phyloP scores from a whole-genome alignment of 2,888 invertebrate genomes.

The Polyploca ridens region DNA sequence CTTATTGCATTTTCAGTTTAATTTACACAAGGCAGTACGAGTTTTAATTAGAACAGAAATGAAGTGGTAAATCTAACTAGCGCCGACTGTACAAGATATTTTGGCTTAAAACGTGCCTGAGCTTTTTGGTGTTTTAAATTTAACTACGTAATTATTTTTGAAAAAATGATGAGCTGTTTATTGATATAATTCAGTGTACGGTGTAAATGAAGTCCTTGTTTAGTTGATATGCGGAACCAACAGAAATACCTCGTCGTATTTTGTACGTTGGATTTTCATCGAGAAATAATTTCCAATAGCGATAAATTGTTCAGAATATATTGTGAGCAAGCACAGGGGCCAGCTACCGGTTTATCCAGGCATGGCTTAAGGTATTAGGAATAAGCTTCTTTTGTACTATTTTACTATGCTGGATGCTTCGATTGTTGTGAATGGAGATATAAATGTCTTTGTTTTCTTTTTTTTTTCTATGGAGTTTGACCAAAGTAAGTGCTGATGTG shows the following conservation, averaged over 20 bases:
- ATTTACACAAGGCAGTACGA: neutral
- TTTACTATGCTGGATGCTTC: neutral
- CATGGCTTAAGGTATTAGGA: slow-evolving; percentile 32
- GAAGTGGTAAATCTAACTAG: too few relatives aligned
- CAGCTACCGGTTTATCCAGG: slow-evolving; percentile 55
- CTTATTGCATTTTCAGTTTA: neutral
- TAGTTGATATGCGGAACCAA: slow-evolving; percentile 14
- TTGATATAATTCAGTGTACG: neutral
- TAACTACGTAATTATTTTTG: neutral
- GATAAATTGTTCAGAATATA: slow-evolving; percentile 68
- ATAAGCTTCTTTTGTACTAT: neutral
- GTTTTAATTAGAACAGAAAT: neutral
- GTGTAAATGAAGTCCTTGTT: slow-evolving; percentile 10
- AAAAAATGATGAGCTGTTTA: too few relatives aligned
- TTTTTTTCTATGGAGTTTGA: too few relatives aligned
- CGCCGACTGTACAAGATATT: too few relatives aligned
- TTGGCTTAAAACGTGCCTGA: too few relatives aligned
- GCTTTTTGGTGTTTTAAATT: too few relatives aligned
- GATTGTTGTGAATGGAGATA: neutral
- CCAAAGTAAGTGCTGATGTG: too few relatives aligned
- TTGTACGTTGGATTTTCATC: slow-evolving; percentile 56
- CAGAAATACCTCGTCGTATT: slow-evolving; percentile 11
- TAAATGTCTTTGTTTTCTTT: neutral
- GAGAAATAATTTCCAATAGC: slow-evolving; percentile 65
- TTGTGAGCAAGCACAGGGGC: slow-evolving; percentile 46